Base-by-base conservation (phyloP, 2,797 vertebrate genomes). In the Botia kubotai region DNA sequence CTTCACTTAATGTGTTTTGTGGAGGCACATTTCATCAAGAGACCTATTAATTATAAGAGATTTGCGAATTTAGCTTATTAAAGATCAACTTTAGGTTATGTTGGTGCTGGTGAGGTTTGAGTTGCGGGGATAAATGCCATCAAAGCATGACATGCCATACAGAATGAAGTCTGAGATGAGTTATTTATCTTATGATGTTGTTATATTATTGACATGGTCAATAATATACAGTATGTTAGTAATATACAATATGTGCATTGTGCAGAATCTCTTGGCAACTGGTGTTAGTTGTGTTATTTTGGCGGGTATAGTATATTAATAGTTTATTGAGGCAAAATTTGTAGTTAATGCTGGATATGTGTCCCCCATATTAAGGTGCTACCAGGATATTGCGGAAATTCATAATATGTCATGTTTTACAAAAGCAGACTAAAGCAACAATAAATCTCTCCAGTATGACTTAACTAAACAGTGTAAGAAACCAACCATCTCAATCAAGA, bases 1-100 rank as follows among this genome's bases (percentile, higher is more conserved):
- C 82, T 83, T 78, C 78, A 57, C 63, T 73, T 73, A 77, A 80
- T 85, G 75, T 72, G 79, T 71, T 87, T 80, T 86, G 21, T 57
- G 36, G 2, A 29, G 33, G 21, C 29, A 36, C n/a, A 58, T 58
- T 77, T 69, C 39, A 77, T 60, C 17, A 29, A 50, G 16, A 29
- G 26, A 62, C 8, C 6, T 23, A 58, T 36, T 52, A 26, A 72
- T 71, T 33, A 23, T 33, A 13, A 71, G 16, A 71, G 68, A 72
- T 57, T 65, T 50, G 16, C 36, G 3, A 66, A 48, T 29, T 16
- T 57, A 0, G 4, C 67, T 52, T 62, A 63, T 60, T 13, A 19
- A 60, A 12, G 26, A 17, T 60, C 4, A 60, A 5, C 69, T 33
- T 33, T 33, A 11, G n/a, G 12, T 13, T 11, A 48, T 16, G 21